Conservation (phyloP, 2,888 invertebrate genomes). For the Tillus elongatus region DNA sequence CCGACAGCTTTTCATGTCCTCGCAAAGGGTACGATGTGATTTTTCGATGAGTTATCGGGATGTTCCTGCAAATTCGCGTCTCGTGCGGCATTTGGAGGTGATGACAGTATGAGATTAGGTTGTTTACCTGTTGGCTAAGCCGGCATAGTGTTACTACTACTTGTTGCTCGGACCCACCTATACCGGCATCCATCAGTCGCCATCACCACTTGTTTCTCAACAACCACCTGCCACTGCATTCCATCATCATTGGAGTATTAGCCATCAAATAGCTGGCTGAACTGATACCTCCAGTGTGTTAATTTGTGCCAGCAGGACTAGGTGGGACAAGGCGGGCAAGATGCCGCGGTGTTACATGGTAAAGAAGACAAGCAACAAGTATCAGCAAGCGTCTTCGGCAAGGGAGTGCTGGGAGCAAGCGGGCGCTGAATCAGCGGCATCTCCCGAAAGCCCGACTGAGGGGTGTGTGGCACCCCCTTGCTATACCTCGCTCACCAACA, state of each 20-base stretch:
- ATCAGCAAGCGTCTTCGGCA: conserved; percentile 37
- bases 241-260: too few species aligned
- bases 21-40: too few species aligned
- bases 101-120: conserved; percentile 23
- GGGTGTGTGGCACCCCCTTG: conserved; percentile 53
- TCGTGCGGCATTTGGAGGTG: too few species aligned
- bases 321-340: too few species aligned
- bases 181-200: conserved; percentile 31
- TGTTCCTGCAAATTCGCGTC: too few species aligned
- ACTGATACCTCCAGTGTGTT: too few species aligned
- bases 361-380: conserved; percentile 55
- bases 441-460: conserved; percentile 50
- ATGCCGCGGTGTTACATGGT: conserved; percentile 74
- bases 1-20: too few species aligned
- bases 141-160: conserved; percentile 33
- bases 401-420: conserved; percentile 41
- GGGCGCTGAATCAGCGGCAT: conserved; percentile 32
- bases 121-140: conserved; percentile 39
- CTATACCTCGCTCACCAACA: conserved; percentile 46
- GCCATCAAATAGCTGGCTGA: too few species aligned
- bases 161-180: conserved; percentile 39
- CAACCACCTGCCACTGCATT: conserved; percentile 36
- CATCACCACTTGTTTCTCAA: conserved; percentile 32
- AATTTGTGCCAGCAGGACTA: too few species aligned
- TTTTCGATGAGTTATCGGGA: too few species aligned